Percentiles rank a stretch among this genome's conserved stretches.
Evolutionary conservation across 1,140 invertebrate genomes (phyloP).

Genomic region (Lepeophtheirus salmonis): DNA sequence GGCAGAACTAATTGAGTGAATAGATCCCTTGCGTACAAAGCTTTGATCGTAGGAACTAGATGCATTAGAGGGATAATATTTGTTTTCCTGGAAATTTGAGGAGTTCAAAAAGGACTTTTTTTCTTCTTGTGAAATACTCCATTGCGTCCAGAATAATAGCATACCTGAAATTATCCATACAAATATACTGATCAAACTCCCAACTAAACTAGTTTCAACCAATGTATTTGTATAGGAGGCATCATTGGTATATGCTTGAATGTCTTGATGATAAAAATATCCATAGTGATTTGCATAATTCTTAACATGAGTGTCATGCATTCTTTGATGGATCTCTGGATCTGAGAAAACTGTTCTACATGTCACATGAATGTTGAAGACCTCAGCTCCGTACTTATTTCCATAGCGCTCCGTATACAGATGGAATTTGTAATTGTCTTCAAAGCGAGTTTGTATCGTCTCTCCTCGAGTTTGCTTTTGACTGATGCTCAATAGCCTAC

Average conservation of each 20-base stretch:
- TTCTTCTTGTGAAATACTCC: too few species aligned
- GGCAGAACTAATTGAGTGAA: too few species aligned
- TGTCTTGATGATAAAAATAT: slow-evolving; percentile 12
- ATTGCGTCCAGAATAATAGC: too few species aligned
- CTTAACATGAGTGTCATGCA: slow-evolving; percentile 7
- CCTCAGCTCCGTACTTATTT: background rate
- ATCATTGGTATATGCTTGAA: background rate
- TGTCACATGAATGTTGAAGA: background rate
- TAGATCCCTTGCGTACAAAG: too few species aligned
- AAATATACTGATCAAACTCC: too few species aligned
- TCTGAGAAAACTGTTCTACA: slow-evolving; percentile 8
- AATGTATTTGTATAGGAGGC: background rate
- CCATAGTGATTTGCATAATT: slow-evolving; percentile 8
- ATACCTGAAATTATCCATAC: too few species aligned
- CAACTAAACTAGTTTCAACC: too few species aligned
- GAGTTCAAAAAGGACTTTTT: too few species aligned
- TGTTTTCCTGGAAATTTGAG: too few species aligned
- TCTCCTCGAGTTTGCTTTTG: slow-evolving; percentile 7
- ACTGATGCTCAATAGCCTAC: too few species aligned
- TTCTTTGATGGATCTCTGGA: slow-evolving; percentile 11
- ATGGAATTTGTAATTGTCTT: slow-evolving; percentile 11
- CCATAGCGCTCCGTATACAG: slow-evolving; percentile 5
- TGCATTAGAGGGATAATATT: too few species aligned
- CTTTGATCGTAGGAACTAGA: too few species aligned
- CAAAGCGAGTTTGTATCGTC: background rate